Evolutionary conservation across 2,797 vertebrate species (phyloP).

Genomic region (Phoebastria nigripes): DNA sequence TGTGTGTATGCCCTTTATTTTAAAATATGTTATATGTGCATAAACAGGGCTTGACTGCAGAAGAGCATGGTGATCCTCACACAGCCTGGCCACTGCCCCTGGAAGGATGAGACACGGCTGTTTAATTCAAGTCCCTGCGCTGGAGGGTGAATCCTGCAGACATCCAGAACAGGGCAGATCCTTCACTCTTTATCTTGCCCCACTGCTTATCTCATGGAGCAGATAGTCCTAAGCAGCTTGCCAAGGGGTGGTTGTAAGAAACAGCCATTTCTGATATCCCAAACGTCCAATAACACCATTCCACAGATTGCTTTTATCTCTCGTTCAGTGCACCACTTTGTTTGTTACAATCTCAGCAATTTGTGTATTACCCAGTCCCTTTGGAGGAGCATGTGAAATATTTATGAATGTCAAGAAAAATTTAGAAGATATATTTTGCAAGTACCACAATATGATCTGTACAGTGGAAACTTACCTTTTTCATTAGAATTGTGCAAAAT

Average conservation of each 20-base stretch:
- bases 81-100: neutral
- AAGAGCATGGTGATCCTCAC: neutral
- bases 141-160: neutral
- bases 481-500: neutral
- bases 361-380: neutral
- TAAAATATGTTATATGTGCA: accelerated
- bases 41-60: neutral
- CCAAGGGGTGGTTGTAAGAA: neutral
- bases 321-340: neutral
- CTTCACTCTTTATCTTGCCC: neutral
- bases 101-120: accelerated
- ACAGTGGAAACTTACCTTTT: neutral
- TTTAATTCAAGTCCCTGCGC: accelerated
- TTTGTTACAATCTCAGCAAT: slow-evolving; percentile 10
- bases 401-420: slow-evolving; percentile 35
- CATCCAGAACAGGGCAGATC: neutral
- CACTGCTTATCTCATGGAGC: neutral
- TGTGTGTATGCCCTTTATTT: neutral
- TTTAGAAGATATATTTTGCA: slow-evolving; percentile 17
- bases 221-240: neutral
- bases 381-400: neutral
- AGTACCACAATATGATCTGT: neutral
- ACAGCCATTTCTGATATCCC: neutral
- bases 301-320: neutral
- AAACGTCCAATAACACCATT: neutral